Conservation (phyloP, 2,888 invertebrate species). For the Ennomos quercinarius region DNA sequence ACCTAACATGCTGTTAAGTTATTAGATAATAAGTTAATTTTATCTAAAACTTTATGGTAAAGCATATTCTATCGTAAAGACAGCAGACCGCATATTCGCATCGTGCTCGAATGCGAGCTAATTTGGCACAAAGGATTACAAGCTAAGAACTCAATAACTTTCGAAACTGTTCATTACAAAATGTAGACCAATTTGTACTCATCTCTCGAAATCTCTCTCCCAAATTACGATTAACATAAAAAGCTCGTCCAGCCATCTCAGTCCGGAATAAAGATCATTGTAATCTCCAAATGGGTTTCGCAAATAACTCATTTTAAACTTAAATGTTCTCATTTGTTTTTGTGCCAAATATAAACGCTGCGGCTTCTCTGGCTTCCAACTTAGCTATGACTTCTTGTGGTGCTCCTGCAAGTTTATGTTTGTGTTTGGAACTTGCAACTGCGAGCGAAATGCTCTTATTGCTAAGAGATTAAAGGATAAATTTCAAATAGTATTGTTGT, state of each 20-base stretch:
- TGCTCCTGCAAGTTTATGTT: conserved; percentile 40
- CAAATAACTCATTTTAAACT: conserved; percentile 51
- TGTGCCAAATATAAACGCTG: conserved; percentile 63
- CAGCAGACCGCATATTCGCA: too few relatives aligned
- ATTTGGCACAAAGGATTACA: too few relatives aligned
- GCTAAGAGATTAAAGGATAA: background rate
- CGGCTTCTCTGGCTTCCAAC: conserved; percentile 49
- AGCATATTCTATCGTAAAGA: too few relatives aligned
- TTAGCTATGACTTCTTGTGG: conserved; percentile 62
- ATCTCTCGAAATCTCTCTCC: background rate
- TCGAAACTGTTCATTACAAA: background rate
- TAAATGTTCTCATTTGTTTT: conserved; percentile 63
- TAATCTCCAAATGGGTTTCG: conserved; percentile 30
- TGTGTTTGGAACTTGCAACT: conserved; percentile 14
- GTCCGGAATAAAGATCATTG: conserved; percentile 13
- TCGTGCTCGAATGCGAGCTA: too few relatives aligned
- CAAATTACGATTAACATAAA: conserved; percentile 5
- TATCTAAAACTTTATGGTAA: too few relatives aligned
- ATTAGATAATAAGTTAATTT: too few relatives aligned
- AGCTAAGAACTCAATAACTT: background rate
- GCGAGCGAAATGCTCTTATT: background rate
- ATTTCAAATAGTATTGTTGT: background rate
- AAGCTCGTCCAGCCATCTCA: conserved; percentile 1
- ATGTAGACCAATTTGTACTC: background rate
- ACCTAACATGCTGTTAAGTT: too few relatives aligned